Conservation (phyloP, 2,888 invertebrate genomes). For the Tipula helvola region DNA sequence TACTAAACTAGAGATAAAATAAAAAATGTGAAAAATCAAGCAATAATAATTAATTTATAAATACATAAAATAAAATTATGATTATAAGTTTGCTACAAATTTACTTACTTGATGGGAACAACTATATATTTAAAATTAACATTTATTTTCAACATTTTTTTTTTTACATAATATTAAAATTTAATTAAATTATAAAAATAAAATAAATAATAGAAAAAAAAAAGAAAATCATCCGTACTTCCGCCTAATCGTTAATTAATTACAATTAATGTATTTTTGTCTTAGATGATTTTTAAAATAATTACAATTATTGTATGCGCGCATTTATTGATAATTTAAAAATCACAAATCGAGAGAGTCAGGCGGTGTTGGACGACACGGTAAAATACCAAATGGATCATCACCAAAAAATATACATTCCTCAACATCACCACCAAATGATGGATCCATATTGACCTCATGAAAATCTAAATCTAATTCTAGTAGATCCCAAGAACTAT, state of each 20-base stretch:
- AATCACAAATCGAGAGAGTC: conserved; percentile 33
- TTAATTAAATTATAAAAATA: not conserved
- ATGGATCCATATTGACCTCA: conserved; percentile 47
- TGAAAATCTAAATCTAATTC: conserved; percentile 49
- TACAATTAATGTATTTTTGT: not conserved
- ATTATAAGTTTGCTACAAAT: not conserved
- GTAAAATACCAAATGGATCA: conserved; percentile 44
- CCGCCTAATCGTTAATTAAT: not conserved
- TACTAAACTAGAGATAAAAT: not conserved
- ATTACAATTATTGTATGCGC: not conserved
- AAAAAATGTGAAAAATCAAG: not conserved
- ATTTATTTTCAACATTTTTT: not conserved
- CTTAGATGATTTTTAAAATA: not conserved
- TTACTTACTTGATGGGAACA: not conserved
- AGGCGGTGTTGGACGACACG: conserved; percentile 47
- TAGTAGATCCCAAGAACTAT: conserved; percentile 47
- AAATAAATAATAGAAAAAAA: not conserved
- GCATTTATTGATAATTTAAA: not conserved
- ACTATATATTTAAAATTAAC: not conserved
- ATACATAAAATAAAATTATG: not conserved
- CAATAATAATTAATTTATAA: not conserved
- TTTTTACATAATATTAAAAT: not conserved
- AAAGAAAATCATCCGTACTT: not conserved
- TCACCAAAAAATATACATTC: conserved; percentile 47
- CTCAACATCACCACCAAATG: conserved; percentile 48